These are phyloP conservation scores for Molorchus minor DNA, from an alignment of 2,888 invertebrate genomes.

Conservation along the genomic window DNA sequence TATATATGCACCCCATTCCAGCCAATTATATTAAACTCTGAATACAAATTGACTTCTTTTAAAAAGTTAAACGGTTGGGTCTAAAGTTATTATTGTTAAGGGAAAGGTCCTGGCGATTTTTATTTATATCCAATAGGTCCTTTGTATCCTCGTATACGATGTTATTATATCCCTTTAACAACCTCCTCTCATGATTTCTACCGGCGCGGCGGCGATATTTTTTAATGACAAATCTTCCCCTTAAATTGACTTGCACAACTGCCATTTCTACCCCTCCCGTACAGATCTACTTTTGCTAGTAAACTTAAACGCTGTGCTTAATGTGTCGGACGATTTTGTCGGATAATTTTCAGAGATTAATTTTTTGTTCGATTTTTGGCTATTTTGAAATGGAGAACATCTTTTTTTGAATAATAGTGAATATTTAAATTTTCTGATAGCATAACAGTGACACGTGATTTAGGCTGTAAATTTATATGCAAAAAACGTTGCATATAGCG, in stretches of 20 bases:
- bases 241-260: not conserved
- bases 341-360: no score
- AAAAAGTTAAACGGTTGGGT: constrained; percentile 61
- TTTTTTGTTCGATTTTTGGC: no score
- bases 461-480: constrained; percentile 1
- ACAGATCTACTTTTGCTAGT: no score
- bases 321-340: no score
- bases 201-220: not conserved
- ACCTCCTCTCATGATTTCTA: constrained; percentile 2
- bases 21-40: constrained; percentile 51
- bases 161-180: constrained; percentile 45
- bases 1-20: constrained; percentile 36
- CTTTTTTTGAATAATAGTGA: no score
- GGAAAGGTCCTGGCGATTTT: constrained; percentile 45
- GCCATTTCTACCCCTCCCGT: not conserved
- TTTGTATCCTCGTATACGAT: constrained; percentile 32
- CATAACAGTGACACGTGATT: not conserved
- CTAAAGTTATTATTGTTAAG: constrained; percentile 49
- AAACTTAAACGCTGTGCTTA: no score
- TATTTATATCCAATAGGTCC: constrained; percentile 45
- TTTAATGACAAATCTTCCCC: not conserved
- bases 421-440: no score
- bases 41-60: constrained; percentile 62
- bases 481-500: not conserved
- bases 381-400: no score